Base-by-base conservation (phyloP, 2,888 invertebrate species). In the Drosophila putrida region DNA sequence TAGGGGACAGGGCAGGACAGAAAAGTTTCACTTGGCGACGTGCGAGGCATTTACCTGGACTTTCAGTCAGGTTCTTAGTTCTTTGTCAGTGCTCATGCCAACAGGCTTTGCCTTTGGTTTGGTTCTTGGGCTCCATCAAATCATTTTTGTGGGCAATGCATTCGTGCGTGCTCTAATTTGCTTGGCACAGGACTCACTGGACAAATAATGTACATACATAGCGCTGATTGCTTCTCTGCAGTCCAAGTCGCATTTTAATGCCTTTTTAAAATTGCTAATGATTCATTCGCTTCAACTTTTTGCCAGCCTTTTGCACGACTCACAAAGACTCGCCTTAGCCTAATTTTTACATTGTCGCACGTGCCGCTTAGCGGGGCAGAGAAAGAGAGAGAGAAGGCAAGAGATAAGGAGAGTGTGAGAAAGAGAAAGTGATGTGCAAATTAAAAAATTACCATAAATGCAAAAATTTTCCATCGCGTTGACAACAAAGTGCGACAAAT, bases 81-180 rank as follows among this genome's bases (percentile, higher is more conserved):
- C 20, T 20, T 20, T 3, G 20, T 20, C 20, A 20, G 11, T 27
- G 27, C 31, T 20, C 4, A 35, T 10, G 15, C 28, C 4, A 1
- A 33, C 4, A 11, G n/a, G 13, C 46, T 31, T 25, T 39, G 41
- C 27, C 27, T 50, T 28, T 53, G 20, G 27, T 50, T 28, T 53
- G 20, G 27, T 33, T 36, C 31, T 46, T 59, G 11, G 54, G 43
- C 66, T 67, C 75, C 62, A 71, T 72, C 83, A 75, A 87, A 77
- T 84, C 77, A 77, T 76, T 80, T 82, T 71, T 80, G 88, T 77
- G 77, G 85, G 66, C 88, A 58, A 77, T 69, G 75, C 81, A 77
- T 51, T 83, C 85, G 85, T 88, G 85, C 88, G 88, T 88, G 83
- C 31, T 71, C 76, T 80, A 86, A 85, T 88, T 85, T 85, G 78